Percentiles rank a stretch among this genome's conserved stretches.
Conservation (phyloP, 2,888 invertebrate genomes). For the Matsumyia berberina region DNA sequence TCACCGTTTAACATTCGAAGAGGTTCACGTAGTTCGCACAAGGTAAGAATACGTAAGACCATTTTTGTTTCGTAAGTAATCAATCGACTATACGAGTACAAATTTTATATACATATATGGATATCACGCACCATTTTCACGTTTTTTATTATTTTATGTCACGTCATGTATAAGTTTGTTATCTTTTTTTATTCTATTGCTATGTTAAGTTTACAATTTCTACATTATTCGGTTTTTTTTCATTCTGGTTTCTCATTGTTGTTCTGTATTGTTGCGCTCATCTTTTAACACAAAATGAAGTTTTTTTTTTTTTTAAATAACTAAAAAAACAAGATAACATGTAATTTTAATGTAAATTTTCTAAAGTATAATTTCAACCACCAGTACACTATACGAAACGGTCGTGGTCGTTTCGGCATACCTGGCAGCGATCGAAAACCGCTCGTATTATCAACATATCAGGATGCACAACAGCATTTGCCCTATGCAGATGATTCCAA, state of each 20-base stretch:
- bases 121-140: slow-evolving; percentile 75
- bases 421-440: slow-evolving; percentile 96
- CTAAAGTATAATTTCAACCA: slow-evolving; percentile 76
- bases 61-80: slow-evolving; percentile 56
- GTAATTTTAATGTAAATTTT: slow-evolving; percentile 46
- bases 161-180: slow-evolving; percentile 63
- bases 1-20: slow-evolving; percentile 97
- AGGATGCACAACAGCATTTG: slow-evolving; percentile 97
- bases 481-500: slow-evolving; percentile 99
- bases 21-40: slow-evolving; percentile 95
- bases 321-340: slow-evolving; percentile 13
- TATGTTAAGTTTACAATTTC: slow-evolving; percentile 52
- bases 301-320: too few relatives aligned
- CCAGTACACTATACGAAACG: slow-evolving; percentile 93
- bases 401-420: slow-evolving; percentile 90
- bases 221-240: slow-evolving; percentile 33
- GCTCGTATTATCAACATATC: slow-evolving; percentile 95
- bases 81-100: slow-evolving; percentile 45
- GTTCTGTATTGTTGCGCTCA: slow-evolving; percentile 62
- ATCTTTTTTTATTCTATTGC: slow-evolving; percentile 59
- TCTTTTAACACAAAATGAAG: slow-evolving; percentile 64
- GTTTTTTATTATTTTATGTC: slow-evolving; percentile 65
- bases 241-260: slow-evolving; percentile 57
- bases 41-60: slow-evolving; percentile 80
- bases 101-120: slow-evolving; percentile 51